Evolutionary conservation across 2,888 invertebrate genomes (phyloP), one percentile per base, ranked within the genome.

Genomic region (Cylindroiulus punctatus): DNA sequence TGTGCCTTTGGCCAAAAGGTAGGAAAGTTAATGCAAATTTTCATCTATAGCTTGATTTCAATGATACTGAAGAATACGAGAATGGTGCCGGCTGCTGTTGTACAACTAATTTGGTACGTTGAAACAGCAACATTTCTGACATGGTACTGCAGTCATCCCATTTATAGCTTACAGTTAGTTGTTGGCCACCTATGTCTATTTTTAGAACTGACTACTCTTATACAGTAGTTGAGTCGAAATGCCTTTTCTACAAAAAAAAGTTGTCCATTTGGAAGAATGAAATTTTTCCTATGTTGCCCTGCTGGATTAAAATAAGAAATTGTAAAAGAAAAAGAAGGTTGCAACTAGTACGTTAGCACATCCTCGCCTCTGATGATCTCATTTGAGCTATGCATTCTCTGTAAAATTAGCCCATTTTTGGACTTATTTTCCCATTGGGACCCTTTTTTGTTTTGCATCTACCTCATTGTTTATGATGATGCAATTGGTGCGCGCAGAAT

Each of bases 391-490:
- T 65, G 26, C 26, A 10, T 22, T 26, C 65, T 65, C 22, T 65
- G 65, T 65, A 26, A 65, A 65, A 65, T 65, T 65, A 65, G 65
- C 65, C 26, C 65, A 65, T 65, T 65, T 44, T 65, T 65, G 26
- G n/a, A 22, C 65, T 65, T 65, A 65, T 65, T 65, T 26, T 65
- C 65, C 65, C 65, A 65, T 12, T 65, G 65, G 65, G 65, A n/a
- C 26, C 26, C 26, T 65, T 65, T 65, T 65, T 65, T 65, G 65
- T 65, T 65, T 12, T 65, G 65, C 65, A 65, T 65, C 65, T 65
- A 65, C 65, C 65, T 65, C 7, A n/a, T 65, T 65, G 65, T 65
- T 65, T 65, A 65, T 65, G 65, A 65, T 65, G 65, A 65, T 65
- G 65, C 65, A 65, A 65, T 65, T 65, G 65, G 65, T 65, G 65